These are phyloP conservation scores for Amphimedon queenslandica DNA, from an alignment of 37 sponge, comb jelly and placozoan genomes.

Conservation along the genomic window DNA sequence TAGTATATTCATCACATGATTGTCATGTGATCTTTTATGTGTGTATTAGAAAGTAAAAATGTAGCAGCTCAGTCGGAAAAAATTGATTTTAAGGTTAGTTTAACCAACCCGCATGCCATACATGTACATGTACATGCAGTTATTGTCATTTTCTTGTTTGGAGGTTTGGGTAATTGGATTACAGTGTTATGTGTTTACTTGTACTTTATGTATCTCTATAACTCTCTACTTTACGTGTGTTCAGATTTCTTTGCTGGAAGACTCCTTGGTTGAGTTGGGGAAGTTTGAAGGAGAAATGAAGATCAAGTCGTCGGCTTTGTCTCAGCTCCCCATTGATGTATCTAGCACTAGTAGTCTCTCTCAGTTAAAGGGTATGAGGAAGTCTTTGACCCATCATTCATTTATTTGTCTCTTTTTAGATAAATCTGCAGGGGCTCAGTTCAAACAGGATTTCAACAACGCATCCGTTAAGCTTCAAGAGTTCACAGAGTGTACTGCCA, in stretches of 20 bases:
- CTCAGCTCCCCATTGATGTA: conserved; percentile 58
- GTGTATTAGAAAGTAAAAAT: no score
- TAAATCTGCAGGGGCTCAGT: conserved; percentile 70
- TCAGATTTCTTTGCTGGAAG: conserved; percentile 50
- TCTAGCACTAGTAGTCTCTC: conserved; percentile 47
- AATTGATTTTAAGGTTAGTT: no score
- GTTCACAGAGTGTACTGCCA: conserved; percentile 50
- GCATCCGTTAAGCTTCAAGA: conserved; percentile 69
- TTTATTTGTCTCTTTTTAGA: conserved; percentile 28
- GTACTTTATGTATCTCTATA: neutral
- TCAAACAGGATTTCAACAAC: conserved; percentile 56
- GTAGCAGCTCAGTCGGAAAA: no score
- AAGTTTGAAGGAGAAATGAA: conserved; percentile 81
- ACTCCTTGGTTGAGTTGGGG: conserved; percentile 52
- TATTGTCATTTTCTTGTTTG: neutral
- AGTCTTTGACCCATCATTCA: neutral
- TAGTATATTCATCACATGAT: neutral
- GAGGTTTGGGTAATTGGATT: no score
- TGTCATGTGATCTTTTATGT: neutral
- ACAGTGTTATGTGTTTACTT: neutral
- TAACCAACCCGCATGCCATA: no score
- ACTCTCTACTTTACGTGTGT: no score
- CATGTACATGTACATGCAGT: no score
- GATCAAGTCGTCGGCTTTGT: conserved; percentile 51
- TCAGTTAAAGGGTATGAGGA: conserved; percentile 59